These are phyloP conservation scores for Geotrypetes seraphini DNA, from an alignment of 2,797 vertebrate genomes.

Conservation along the genomic window DNA sequence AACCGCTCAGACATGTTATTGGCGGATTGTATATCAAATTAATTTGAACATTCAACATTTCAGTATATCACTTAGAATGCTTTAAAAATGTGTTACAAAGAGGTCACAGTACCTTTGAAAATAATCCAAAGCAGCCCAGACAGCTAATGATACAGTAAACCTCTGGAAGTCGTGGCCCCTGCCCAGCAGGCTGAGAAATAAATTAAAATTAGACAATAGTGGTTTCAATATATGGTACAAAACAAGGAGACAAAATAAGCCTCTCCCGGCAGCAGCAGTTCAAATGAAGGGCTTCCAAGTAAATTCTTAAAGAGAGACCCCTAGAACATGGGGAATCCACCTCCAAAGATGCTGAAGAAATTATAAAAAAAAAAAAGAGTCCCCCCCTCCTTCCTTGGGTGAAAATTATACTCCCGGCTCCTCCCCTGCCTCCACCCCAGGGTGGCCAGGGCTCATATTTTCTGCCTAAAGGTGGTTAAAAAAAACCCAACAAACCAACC, in stretches of 20 bases:
- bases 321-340: not conserved
- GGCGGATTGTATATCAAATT: too few relatives aligned
- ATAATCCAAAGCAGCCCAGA: conserved; percentile 85
- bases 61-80: too few relatives aligned
- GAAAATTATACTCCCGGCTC: too few relatives aligned
- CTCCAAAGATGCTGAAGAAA: too few relatives aligned
- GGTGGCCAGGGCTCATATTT: not conserved
- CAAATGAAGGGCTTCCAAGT: too few relatives aligned
- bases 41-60: too few relatives aligned
- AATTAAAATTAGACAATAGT: not conserved
- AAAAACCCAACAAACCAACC: too few relatives aligned
- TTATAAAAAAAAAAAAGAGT: too few relatives aligned
- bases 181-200: conserved; percentile 66
- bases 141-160: conserved; percentile 93
- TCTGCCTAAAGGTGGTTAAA: not conserved
- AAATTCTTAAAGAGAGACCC: not conserved
- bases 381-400: too few relatives aligned
- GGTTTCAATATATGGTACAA: not conserved
- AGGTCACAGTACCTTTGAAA: conserved; percentile 97
- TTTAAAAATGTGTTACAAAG: too few relatives aligned
- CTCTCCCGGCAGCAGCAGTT: too few relatives aligned
- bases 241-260: not conserved
- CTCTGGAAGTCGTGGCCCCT: conserved; percentile 72
- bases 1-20: too few relatives aligned
- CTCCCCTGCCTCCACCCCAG: not conserved